phyloP scores from a whole-genome alignment of 2,113 vertebrate species.

The Chaetura pelagica region DNA sequence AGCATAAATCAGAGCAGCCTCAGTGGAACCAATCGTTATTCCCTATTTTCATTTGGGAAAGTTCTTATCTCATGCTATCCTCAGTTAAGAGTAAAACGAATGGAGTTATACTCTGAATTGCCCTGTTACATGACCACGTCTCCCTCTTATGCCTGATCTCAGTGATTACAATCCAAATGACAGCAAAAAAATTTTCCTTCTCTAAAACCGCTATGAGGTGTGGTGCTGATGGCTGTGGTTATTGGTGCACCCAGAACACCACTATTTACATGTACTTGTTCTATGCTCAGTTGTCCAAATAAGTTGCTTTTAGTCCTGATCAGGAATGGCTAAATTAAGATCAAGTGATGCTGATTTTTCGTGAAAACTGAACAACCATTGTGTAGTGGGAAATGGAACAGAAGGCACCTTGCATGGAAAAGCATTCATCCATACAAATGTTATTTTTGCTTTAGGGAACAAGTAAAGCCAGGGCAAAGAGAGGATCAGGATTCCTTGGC shows the following conservation, averaged over 20 bases:
- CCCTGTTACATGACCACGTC: neutral
- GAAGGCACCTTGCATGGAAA: neutral
- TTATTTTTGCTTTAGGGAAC: constrained; percentile 1
- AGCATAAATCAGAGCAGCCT: neutral
- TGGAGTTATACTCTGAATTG: neutral
- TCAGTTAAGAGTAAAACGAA: neutral
- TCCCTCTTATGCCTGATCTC: constrained; percentile 61
- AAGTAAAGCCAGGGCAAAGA: neutral
- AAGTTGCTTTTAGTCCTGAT: neutral
- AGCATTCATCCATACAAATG: constrained; percentile 15
- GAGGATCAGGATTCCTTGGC: neutral
- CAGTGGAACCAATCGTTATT: neutral
- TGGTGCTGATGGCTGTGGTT: neutral
- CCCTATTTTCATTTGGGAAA: constrained; percentile 17
- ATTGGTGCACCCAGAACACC: neutral
- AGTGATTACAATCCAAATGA: constrained; percentile 31
- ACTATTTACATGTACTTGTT: neutral
- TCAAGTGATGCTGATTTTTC: neutral
- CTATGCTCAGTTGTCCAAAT: neutral
- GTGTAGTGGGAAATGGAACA: neutral
- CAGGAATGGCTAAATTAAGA: neutral
- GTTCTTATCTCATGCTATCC: neutral
- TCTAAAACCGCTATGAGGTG: neutral
- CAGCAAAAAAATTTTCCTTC: neutral
- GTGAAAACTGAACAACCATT: neutral